A percentile compares a stretch with the other conserved stretches of the same genome.
phyloP scores from a whole-genome alignment of 2,113 vertebrate species.

The human (Homo sapiens) region GRCh38 chr6:131413001-131413500 shows the following conservation, averaged over 20 bases:
- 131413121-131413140: conserved; percentile 42
- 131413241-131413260: conserved; percentile 66
- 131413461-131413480: background rate
- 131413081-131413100: conserved; percentile 20
- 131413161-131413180: conserved; percentile 46
- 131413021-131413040: conserved; percentile 41
- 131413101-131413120: conserved; percentile 29
- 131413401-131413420: background rate
- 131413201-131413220: conserved; percentile 48
- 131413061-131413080: conserved; percentile 26
- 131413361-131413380: background rate
- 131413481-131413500: background rate
- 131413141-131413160: conserved; percentile 13
- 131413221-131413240: conserved; percentile 68
- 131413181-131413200: conserved; percentile 49
- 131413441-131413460: background rate
- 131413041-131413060: background rate
- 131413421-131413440: background rate
- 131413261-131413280: conserved; percentile 36
- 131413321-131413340: conserved; percentile 51
- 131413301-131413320: conserved; percentile 26
- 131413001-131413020: background rate
- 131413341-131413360: background rate
- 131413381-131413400: background rate
- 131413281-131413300: conserved; percentile 35